Evolutionary conservation across 2,113 vertebrate genomes (phyloP), one percentile per base, ranked within the genome.

Genomic region (Oreochromis niloticus): DNA sequence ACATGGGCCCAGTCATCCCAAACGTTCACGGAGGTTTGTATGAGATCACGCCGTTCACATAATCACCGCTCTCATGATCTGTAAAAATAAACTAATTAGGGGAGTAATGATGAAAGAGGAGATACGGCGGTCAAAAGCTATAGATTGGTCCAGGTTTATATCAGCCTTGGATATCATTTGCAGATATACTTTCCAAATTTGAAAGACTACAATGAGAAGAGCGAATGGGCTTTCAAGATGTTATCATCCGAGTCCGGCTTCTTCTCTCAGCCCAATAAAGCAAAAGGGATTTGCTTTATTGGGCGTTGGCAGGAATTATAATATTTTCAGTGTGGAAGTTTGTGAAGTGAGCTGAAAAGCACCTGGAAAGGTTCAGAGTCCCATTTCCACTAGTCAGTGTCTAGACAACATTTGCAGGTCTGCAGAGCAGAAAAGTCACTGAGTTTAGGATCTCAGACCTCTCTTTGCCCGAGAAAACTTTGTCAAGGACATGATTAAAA

Each of bases 181-280:
- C n/a, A 57, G 48, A 80, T 27, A 80, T 5, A 71, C 34, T 46
- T 56, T 63, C 57, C 19, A 3, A 13, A 48, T 79, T 36, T 73
- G 73, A 88, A 36, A 52, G 24, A 89, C 11, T 66, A 43, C 57
- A 88, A 59, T 57, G 36, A 68, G 34, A 80, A 50, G 8, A 86
- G 83, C 56, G 4, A 91, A 95, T 92, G 81, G 81, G 4, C 83
- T 95, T 95, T 94, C 93, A 94, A 95, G 92, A 94, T 89, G 91
- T 85, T 54, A 39, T 14, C 24, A 36, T 55, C 17, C n/a, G 41
- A 52, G 24, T 93, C 89, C 85, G 80, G 48, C 32, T 84, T 87
- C 55, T 87, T 43, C 63, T 75, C 46, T 68, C 17, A 16, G 75
- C 57, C 56, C 34, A 88, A 81, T 46, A 81, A 81, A 90, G 80